These are phyloP conservation scores for Ochropleura plecta DNA, from an alignment of 2,888 invertebrate species.

Conservation along the genomic window DNA sequence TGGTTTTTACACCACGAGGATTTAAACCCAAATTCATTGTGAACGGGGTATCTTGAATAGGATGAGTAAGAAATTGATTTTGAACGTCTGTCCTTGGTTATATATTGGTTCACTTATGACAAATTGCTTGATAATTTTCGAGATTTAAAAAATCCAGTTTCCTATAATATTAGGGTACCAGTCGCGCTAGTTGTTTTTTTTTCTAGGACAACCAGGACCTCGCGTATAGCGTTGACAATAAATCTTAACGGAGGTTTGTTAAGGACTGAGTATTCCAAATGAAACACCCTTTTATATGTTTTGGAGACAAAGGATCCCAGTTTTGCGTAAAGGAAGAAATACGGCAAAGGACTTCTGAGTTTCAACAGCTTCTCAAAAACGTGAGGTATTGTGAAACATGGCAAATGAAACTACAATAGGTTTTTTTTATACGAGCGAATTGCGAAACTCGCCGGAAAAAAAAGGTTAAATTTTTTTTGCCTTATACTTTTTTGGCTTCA, in stretches of 20 bases:
- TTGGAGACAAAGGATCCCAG: neutral
- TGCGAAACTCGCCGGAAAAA: neutral
- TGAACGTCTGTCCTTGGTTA: neutral
- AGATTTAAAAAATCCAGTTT: neutral
- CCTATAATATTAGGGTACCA: neutral
- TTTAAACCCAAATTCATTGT: neutral
- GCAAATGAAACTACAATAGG: neutral
- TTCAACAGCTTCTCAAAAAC: conserved; percentile 31
- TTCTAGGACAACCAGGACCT: neutral
- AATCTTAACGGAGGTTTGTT: neutral
- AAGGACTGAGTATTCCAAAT: neutral
- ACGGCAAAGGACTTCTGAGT: neutral
- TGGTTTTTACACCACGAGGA: neutral
- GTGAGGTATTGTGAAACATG: neutral
- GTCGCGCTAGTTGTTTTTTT: neutral
- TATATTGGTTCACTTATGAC: conserved; percentile 6
- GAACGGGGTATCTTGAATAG: neutral
- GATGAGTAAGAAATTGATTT: neutral
- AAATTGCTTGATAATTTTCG: neutral
- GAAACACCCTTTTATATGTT: neutral
- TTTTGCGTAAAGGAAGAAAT: neutral
- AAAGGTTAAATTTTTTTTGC: neutral
- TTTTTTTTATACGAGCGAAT: neutral
- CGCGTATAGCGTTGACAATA: neutral
- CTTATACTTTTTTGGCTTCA: neutral